Conservation (phyloP, 1,140 invertebrate genomes). For the Apolygus lucorum region DNA sequence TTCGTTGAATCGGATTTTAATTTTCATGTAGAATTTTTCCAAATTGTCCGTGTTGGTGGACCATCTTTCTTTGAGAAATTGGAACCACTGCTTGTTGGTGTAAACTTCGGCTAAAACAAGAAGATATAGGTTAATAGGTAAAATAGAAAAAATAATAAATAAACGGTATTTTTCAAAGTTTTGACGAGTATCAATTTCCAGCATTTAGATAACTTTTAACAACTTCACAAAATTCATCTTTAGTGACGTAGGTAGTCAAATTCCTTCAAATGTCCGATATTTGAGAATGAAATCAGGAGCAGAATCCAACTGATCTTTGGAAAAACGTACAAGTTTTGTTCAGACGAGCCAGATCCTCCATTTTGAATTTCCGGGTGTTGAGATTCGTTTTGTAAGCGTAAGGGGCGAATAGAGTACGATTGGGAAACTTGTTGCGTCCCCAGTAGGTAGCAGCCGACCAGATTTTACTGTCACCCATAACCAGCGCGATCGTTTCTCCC, state of each 20-base stretch:
- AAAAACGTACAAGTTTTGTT: conserved; percentile 55
- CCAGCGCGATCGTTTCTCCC: conserved; percentile 80
- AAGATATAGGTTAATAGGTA: conserved; percentile 21
- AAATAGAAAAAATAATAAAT: too few relatives aligned
- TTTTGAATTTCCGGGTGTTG: conserved; percentile 72
- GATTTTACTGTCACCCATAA: conserved; percentile 84
- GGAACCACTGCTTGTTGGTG: conserved; percentile 76
- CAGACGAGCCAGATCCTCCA: conserved; percentile 77
- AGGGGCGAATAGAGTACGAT: conserved; percentile 85
- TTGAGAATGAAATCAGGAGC: not conserved
- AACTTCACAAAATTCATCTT: conserved; percentile 19
- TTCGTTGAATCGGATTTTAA: conserved; percentile 82
- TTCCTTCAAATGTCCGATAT: too few relatives aligned
- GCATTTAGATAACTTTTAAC: too few relatives aligned
- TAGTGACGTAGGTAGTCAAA: not conserved
- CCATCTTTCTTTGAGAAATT: conserved; percentile 84
- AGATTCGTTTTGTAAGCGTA: conserved; percentile 81
- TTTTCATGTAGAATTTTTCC: conserved; percentile 87
- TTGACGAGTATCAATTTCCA: too few relatives aligned
- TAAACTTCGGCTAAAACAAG: conserved; percentile 58
- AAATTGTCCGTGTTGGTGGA: conserved; percentile 85
- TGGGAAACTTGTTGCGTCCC: conserved; percentile 92
- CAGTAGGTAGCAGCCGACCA: conserved; percentile 88
- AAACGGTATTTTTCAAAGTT: too few relatives aligned
- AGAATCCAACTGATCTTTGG: not conserved